Evolutionary conservation across 2,888 invertebrate species (phyloP), one percentile per base, ranked within the genome.

Genomic region (Drosophila koepferae): DNA sequence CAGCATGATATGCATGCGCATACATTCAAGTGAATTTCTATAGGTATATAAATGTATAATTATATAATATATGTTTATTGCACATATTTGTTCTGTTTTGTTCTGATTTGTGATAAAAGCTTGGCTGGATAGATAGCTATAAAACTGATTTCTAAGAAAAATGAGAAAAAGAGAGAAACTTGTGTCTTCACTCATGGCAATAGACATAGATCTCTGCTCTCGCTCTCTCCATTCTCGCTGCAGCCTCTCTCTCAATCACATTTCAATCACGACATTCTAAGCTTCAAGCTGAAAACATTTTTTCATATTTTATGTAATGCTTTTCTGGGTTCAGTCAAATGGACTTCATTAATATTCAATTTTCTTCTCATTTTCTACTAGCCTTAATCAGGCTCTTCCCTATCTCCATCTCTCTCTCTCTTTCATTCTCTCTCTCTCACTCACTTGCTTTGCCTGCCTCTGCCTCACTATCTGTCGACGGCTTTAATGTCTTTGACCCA

Each of bases 401-500:
- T 3, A 1, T 18, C 10, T 1, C 9, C 12, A 1, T 10, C 6
- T 3, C 1, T 16, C 10, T 3, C 4, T 20, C 2, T 10, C 16
- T 7, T 23, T 31, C 18, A 0, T 9, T 3, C 2, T 18, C 10
- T 1, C 9, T 16, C 2, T 10, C n/a, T 8, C n/a, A 18, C 7
- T 14, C 12, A 2, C 1, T 16, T 18, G 7, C 38, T 20, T 9
- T 34, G 34, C 16, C 40, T 16, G 40, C 16, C 6, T 16, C 40
- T 6, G 5, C 12, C 36, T 0, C 36, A 10, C 36, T 40, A 6
- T 16, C 40, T n/a, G 7, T 40, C 8, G 16, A 7, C 40, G 40
- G 59, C 14, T 64, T 62, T 74, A 74, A 81, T 81, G 81, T 74
- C 74, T 79, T 81, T 80, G 79, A 80, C 79, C 79, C 74, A 81